A percentile compares a stretch with the other conserved stretches of the same genome.
Conservation (phyloP, 2,888 invertebrate species). For the Morinoia aosen region DNA sequence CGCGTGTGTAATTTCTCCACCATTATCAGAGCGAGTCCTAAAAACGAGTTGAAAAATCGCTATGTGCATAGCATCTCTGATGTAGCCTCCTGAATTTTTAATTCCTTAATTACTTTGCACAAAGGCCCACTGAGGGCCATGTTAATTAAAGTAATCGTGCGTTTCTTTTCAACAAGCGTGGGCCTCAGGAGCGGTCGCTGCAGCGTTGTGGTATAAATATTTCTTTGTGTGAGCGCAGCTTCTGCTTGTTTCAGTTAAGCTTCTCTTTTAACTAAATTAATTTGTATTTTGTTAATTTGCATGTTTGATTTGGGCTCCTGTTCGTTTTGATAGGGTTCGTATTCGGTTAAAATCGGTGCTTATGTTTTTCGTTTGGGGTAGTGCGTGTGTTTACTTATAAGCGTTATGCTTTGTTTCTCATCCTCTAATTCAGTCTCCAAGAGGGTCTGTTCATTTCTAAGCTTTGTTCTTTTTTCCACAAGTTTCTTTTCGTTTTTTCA, state of each 20-base stretch:
- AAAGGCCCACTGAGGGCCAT: neutral
- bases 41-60: neutral
- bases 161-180: too few relatives aligned
- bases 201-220: neutral
- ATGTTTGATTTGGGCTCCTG: neutral
- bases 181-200: neutral
- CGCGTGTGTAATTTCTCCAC: neutral
- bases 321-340: neutral
- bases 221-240: neutral
- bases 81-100: neutral
- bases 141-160: neutral
- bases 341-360: neutral
- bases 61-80: neutral
- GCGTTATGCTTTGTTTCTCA: neutral
- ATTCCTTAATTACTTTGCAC: neutral
- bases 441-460: too few relatives aligned
- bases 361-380: neutral
- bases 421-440: neutral
- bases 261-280: too few relatives aligned
- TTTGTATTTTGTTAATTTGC: too few relatives aligned
- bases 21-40: neutral
- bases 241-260: too few relatives aligned
- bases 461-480: too few relatives aligned
- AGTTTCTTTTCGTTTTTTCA: too few relatives aligned
- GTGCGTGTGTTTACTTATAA: neutral